These are phyloP conservation scores for Zaprionus lachaisei DNA, from an alignment of 1,140 invertebrate species.

Conservation along the genomic window DNA sequence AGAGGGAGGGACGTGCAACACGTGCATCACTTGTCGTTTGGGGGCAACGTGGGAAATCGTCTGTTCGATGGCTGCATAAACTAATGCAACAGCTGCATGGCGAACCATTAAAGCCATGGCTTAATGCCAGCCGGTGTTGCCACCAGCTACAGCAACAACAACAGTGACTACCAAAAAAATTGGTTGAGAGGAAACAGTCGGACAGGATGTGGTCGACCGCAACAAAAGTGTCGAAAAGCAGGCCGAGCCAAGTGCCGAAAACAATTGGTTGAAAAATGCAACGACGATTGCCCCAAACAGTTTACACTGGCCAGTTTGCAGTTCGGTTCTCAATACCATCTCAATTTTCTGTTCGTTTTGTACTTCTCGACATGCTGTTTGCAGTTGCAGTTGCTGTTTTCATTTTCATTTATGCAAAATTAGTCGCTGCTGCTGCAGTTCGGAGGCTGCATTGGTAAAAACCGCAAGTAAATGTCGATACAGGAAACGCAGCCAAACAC, in stretches of 20 bases:
- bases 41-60: conserved; percentile 32
- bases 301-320: background rate
- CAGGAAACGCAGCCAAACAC: conserved; percentile 64
- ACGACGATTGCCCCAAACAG: conserved; percentile 13
- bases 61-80: conserved; percentile 19
- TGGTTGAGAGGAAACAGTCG: conserved; percentile 13
- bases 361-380: background rate
- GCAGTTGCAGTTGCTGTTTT: conserved; percentile 31
- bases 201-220: conserved; percentile 33
- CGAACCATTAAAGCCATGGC: conserved; percentile 16
- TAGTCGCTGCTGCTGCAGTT: conserved; percentile 34
- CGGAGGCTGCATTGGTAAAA: conserved; percentile 60
- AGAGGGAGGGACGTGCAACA: background rate
- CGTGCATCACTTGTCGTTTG: conserved; percentile 3
- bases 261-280: conserved; percentile 67
- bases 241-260: conserved; percentile 32
- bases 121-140: conserved; percentile 25
- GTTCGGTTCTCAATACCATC: background rate
- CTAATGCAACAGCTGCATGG: conserved; percentile 38
- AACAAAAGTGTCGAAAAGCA: conserved; percentile 58
- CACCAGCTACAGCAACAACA: background rate
- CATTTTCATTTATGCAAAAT: conserved; percentile 64
- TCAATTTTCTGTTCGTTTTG: background rate
- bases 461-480: conserved; percentile 79
- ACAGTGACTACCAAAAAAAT: background rate